Conservation (phyloP, 2,113 vertebrate species). For the Neolamprologus longior region DNA sequence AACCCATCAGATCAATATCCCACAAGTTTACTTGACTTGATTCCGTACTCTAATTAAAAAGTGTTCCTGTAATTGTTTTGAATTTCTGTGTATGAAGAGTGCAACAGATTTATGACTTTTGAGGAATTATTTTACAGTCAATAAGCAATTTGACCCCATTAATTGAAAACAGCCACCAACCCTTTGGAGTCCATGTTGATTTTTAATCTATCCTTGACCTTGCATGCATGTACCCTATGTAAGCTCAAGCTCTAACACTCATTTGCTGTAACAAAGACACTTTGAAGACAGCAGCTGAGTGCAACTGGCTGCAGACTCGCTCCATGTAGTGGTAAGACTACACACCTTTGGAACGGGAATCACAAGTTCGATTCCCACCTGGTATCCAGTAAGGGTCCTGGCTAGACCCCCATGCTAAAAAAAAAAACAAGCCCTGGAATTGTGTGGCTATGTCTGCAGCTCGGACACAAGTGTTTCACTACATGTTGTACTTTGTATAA, state of each 20-base stretch:
- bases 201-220: not conserved
- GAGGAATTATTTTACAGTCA: not conserved
- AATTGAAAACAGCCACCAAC: not conserved
- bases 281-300: not conserved
- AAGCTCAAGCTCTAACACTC: not conserved
- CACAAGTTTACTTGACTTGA: not conserved
- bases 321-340: not conserved
- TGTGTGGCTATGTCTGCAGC: not conserved
- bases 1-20: not conserved
- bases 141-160: not conserved
- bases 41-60: not conserved
- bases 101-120: not conserved
- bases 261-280: not conserved
- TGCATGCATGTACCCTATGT: not conserved
- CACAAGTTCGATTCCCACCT: not conserved
- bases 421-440: not conserved
- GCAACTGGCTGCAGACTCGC: not conserved
- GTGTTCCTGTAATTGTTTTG: not conserved
- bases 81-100: not conserved
- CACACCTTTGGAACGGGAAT: not conserved
- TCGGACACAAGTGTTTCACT: not conserved
- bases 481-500: not conserved
- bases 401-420: not conserved
- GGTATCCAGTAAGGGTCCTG: not conserved
- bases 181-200: not conserved